A percentile compares a stretch with the other conserved stretches of the same genome.
These are phyloP conservation scores for Passerina amoena DNA, from an alignment of 2,113 vertebrate species.

Conservation along the genomic window DNA sequence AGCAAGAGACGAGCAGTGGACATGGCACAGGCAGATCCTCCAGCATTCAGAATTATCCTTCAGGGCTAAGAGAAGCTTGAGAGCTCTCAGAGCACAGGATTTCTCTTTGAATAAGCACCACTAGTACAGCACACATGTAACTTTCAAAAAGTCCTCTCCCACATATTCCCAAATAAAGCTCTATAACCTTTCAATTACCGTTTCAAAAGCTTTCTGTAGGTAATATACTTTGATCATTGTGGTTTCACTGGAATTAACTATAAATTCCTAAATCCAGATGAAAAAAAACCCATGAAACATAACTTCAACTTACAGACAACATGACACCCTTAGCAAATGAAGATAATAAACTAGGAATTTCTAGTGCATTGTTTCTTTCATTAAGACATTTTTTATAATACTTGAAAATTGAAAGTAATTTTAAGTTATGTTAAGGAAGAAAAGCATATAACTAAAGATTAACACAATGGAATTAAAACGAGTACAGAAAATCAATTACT, in stretches of 20 bases:
- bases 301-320: neutral
- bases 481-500: neutral
- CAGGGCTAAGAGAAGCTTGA: neutral
- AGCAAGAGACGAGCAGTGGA: neutral
- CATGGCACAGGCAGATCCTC: neutral
- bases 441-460: neutral
- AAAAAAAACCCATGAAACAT: neutral
- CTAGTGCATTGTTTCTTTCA: neutral
- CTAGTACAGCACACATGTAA: neutral
- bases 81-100: neutral
- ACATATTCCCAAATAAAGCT: neutral
- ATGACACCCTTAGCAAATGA: neutral
- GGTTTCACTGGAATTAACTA: neutral
- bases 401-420: neutral
- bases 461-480: neutral
- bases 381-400: neutral
- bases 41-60: rapidly evolving
- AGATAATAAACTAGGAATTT: neutral
- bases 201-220: neutral
- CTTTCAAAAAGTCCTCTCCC: neutral
- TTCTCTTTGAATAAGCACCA: neutral
- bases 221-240: neutral
- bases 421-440: neutral
- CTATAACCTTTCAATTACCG: neutral
- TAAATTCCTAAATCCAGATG: neutral